A percentile compares a stretch with the other conserved stretches of the same genome.
Evolutionary conservation across 2,888 invertebrate genomes (phyloP).

Genomic region (Stenoptilia bipunctidactyla): DNA sequence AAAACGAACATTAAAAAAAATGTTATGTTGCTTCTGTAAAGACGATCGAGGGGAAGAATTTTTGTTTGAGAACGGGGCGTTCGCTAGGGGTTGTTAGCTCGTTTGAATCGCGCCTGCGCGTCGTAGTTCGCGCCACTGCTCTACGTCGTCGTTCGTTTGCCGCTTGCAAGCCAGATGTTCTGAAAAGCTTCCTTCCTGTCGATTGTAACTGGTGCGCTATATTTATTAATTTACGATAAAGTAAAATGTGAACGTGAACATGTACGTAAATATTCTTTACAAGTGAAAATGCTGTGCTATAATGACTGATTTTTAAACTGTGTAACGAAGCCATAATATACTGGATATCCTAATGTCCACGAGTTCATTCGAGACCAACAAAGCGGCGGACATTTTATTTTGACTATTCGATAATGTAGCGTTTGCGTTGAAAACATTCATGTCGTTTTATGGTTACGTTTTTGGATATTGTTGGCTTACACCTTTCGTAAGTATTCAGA

Average conservation of each 20-base stretch:
- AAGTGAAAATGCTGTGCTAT: constrained; percentile 52
- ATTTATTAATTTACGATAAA: constrained; percentile 45
- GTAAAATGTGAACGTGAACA: constrained; percentile 59
- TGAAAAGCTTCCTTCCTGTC: constrained; percentile 69
- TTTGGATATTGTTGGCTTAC: constrained; percentile 65
- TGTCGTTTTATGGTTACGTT: constrained; percentile 67
- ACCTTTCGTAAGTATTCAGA: constrained; percentile 58
- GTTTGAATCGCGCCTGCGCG: constrained; percentile 28
- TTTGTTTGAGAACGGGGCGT: constrained; percentile 43
- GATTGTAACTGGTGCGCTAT: constrained; percentile 48
- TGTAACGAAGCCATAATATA: constrained; percentile 31
- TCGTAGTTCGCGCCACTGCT: constrained; percentile 70
- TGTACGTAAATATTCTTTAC: constrained; percentile 38
- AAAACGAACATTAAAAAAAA: constrained; percentile 59
- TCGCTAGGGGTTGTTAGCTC: constrained; percentile 60
- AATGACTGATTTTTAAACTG: constrained; percentile 50
- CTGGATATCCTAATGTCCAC: constrained; percentile 68
- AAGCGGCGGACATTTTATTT: constrained; percentile 74
- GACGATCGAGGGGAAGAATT: constrained; percentile 49
- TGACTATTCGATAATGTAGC: constrained; percentile 72
- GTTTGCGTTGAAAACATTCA: constrained; percentile 68
- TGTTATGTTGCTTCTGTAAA: constrained; percentile 66
- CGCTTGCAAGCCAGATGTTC: constrained; percentile 70
- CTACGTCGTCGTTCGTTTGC: constrained; percentile 27
- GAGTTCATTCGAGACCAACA: constrained; percentile 70